Evolutionary conservation across 30 jellyfish, hydroid and myxozoan species (phyloP).

Genomic region (Hydractinia echinata): DNA sequence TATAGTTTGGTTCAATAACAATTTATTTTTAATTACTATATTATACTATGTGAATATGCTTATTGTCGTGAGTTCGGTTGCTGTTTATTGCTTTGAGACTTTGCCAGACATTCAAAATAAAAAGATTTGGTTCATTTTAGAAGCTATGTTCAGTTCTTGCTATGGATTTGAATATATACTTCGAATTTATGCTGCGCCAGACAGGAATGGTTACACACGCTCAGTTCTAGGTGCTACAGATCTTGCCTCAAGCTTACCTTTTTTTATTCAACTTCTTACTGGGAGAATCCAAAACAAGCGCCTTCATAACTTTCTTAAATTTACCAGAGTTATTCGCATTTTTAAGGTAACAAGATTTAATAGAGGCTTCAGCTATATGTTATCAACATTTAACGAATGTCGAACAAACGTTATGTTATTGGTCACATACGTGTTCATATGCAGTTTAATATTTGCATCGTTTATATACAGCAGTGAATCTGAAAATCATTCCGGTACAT

Average conservation of each 20-base stretch:
- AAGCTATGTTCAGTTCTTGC: constrained; percentile 33
- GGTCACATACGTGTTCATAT: constrained; percentile 32
- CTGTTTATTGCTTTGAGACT: constrained; percentile 60
- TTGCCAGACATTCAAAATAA: background rate
- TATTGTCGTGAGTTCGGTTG: constrained; percentile 29
- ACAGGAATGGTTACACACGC: background rate
- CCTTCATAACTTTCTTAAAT: background rate
- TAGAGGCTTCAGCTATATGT: constrained; percentile 51
- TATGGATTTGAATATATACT: constrained; percentile 53
- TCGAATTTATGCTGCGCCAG: constrained; percentile 44
- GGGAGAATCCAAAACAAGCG: too few relatives aligned
- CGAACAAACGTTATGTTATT: constrained; percentile 47
- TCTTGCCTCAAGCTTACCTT: too few relatives aligned
- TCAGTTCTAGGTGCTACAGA: too few relatives aligned
- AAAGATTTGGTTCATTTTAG: constrained; percentile 43
- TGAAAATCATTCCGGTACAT: constrained; percentile 11
- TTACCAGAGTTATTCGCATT: constrained; percentile 48
- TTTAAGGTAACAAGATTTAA: constrained; percentile 58
- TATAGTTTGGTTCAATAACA: background rate
- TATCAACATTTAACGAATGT: constrained; percentile 55
- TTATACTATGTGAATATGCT: constrained; percentile 28
- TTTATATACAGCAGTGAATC: constrained; percentile 26
- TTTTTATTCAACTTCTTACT: too few relatives aligned
- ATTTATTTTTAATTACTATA: background rate
- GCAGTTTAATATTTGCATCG: constrained; percentile 59